Base-by-base conservation (phyloP, 2,888 invertebrate genomes). In the Chrysotoxum bicinctum region DNA sequence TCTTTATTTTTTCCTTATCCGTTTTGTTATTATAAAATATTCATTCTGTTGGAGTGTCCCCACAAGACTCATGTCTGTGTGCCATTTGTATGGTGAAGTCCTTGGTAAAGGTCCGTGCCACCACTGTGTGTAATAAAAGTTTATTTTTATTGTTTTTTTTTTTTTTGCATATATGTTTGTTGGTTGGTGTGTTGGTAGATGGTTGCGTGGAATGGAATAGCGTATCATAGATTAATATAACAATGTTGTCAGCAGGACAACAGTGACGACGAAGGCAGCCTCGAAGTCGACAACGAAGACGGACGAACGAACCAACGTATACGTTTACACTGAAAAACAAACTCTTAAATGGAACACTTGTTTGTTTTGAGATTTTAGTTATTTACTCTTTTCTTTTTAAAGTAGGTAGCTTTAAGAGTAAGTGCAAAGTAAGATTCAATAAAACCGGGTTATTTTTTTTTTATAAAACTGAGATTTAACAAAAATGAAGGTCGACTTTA, bases 201-300 rank as follows among this genome's bases (percentile, higher is more conserved):
- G 79, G 52, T 69, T 75, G 74, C 74, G 74, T 74, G 79, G 52
- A 68, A 74, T 74, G 19, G 68, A 45, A 60, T 69, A 50, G 73
- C 54, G 60, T 69, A 74, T 80, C 68, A 50, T 45, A 66, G 79
- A 68, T 74, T 74, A 62, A 52, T 74, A 68, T 52, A 54, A 80
- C 74, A 68, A 74, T 60, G 68, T 32, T 79, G 68, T 73, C 50
- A 43, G 23, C 48, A 50, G 56, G 68, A 37, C 60, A 35, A 77
- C 48, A 48, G 37, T 26, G 54, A 58, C 52, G 45, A 54, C 37
- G 43, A 43, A 16, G 62, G 26, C 69, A 52, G 10, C 37, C 40
- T 62, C 19, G 4, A 58, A 58, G 35, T 35, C 35, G 14, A 26
- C 26, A 60, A 43, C 40, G 40, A 60, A 40, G 60, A 43, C 40